Evolutionary conservation across 2,797 vertebrate species (phyloP).

Genomic region (Zenarchopterus dispar): DNA sequence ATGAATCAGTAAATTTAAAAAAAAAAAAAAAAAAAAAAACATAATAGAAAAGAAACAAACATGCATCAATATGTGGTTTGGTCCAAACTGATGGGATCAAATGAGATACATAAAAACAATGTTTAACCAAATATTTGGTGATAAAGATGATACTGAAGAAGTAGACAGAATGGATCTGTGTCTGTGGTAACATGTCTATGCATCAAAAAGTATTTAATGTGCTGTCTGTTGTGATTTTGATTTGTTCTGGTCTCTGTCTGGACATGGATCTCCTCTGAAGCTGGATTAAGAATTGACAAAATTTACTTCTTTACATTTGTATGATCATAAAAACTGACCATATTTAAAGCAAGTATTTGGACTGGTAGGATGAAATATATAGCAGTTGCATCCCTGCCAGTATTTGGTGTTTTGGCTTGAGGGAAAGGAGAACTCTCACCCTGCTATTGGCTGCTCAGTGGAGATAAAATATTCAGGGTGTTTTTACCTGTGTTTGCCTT

Average conservation of each 20-base stretch:
- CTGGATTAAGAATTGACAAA: constrained; percentile 17
- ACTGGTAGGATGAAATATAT: constrained; percentile 32
- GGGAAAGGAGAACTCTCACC: constrained; percentile 77
- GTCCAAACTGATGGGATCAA: too few relatives aligned
- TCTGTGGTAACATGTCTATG: neutral
- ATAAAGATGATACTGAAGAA: constrained; percentile 7
- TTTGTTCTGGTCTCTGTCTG: constrained; percentile 35
- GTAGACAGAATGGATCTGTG: neutral
- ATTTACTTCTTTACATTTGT: constrained; percentile 28
- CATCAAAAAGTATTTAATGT: constrained; percentile 20
- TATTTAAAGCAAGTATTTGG: constrained; percentile 32
- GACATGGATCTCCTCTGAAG: constrained; percentile 36
- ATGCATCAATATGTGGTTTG: too few relatives aligned
- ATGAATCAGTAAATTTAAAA: too few relatives aligned
- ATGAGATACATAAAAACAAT: too few relatives aligned
- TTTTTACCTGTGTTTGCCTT: constrained; percentile 65
- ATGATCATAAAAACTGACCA: constrained; percentile 22
- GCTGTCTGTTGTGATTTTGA: constrained; percentile 27
- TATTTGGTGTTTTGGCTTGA: constrained; percentile 69
- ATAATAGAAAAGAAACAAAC: too few relatives aligned
- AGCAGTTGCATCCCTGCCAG: constrained; percentile 41
- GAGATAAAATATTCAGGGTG: constrained; percentile 83
- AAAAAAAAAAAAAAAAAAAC: too few relatives aligned
- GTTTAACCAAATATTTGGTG: neutral
- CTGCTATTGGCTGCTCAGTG: constrained; percentile 72